These are phyloP conservation scores for Leucopsar rothschildi DNA, from an alignment of 2,113 vertebrate species.

Conservation along the genomic window DNA sequence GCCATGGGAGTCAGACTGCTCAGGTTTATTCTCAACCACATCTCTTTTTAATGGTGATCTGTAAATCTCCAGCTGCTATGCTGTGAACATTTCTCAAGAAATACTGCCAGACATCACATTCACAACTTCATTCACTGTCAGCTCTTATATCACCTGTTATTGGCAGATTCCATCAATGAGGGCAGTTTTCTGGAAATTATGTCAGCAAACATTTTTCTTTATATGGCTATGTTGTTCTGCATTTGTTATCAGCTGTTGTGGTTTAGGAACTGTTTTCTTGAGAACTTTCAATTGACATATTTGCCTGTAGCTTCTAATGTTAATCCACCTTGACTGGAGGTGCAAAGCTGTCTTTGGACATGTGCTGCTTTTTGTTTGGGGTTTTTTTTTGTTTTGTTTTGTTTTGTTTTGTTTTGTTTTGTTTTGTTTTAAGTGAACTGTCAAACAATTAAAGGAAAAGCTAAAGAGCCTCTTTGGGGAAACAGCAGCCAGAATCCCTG, in stretches of 20 bases:
- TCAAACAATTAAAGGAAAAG: not conserved
- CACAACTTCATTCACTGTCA: not conserved
- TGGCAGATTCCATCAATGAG: not conserved
- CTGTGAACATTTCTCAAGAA: constrained; percentile 7
- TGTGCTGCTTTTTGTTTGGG: not conserved
- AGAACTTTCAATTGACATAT: not conserved
- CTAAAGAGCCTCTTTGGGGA: not conserved
- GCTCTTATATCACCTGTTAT: constrained; percentile 17
- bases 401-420: too few relatives aligned
- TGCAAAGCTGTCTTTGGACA: not conserved
- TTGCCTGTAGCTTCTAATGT: not conserved
- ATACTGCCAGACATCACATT: not conserved
- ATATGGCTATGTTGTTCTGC: not conserved
- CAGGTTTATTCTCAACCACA: not conserved
- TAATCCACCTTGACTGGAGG: not conserved
- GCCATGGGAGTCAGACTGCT: not conserved
- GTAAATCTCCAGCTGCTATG: not conserved
- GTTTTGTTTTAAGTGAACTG: not conserved
- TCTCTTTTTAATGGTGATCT: not conserved
- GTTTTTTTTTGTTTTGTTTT: not conserved
- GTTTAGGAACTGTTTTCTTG: not conserved
- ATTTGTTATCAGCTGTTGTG: not conserved
- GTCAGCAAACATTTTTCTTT: not conserved
- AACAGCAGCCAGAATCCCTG: not conserved
- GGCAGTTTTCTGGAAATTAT: not conserved